Percentiles rank a stretch among this genome's conserved stretches.
phyloP scores from a whole-genome alignment of 2,888 invertebrate species.

The Agonopterix alstromeriana region DNA sequence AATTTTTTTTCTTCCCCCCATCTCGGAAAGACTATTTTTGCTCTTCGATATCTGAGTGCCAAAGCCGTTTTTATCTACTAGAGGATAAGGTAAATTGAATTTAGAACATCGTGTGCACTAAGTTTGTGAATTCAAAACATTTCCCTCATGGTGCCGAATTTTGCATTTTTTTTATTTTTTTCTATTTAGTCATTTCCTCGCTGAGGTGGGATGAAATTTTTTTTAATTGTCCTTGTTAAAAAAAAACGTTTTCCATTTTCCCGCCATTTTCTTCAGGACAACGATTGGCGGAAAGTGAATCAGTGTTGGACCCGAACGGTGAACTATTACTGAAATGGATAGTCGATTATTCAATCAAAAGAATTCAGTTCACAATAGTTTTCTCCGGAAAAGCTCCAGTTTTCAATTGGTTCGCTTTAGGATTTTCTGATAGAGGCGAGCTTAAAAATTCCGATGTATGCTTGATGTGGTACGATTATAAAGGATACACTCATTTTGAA shows the following conservation, averaged over 20 bases:
- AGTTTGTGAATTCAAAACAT: too few relatives aligned
- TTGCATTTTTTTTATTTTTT: too few relatives aligned
- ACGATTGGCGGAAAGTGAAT: conserved; percentile 49
- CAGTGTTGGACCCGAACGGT: conserved; percentile 60
- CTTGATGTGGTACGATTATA: conserved; percentile 85
- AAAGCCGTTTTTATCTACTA: too few relatives aligned
- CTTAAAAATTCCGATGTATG: conserved; percentile 87
- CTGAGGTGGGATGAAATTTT: too few relatives aligned
- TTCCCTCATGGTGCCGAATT: too few relatives aligned
- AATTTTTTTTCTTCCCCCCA: not conserved
- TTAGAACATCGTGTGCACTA: too few relatives aligned
- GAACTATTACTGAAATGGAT: conserved; percentile 56
- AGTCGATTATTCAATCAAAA: conserved; percentile 45
- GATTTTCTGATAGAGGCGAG: conserved; percentile 90
- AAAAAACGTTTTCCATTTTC: not conserved
- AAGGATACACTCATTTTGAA: conserved; percentile 71
- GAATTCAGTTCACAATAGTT: conserved; percentile 68
- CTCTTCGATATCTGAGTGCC: too few relatives aligned
- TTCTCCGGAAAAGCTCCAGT: conserved; percentile 59
- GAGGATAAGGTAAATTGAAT: too few relatives aligned
- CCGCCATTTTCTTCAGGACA: conserved; percentile 22
- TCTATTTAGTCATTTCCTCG: too few relatives aligned
- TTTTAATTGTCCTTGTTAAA: too few relatives aligned
- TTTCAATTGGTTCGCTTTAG: conserved; percentile 87
- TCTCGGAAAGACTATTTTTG: too few relatives aligned